These are phyloP conservation scores for Zoanthus sansibaricus DNA, from an alignment of 92 coral and sea anemone genomes.

Conservation along the genomic window DNA sequence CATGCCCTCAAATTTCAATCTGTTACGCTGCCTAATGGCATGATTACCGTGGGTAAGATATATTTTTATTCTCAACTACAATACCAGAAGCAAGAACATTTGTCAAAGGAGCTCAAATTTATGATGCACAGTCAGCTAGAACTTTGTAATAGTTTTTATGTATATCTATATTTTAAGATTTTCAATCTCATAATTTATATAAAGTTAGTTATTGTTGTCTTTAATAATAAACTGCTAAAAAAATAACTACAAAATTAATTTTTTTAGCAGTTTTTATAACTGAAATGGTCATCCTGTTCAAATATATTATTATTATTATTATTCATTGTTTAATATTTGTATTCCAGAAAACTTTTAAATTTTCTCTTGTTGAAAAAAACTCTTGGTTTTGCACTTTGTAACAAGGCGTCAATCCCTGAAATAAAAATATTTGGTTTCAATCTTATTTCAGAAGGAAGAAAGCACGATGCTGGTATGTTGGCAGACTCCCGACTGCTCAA, in stretches of 20 bases:
- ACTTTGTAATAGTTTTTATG: too few species aligned
- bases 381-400: not conserved
- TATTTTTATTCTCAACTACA: not conserved
- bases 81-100: not conserved
- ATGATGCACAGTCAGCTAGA: too few species aligned
- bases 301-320: too few species aligned
- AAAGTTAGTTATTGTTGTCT: too few species aligned
- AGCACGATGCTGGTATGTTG: not conserved
- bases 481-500: constrained; percentile 12
- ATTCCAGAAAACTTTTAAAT: constrained; percentile 1
- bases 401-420: constrained; percentile 4
- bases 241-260: not conserved
- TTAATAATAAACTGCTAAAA: not conserved
- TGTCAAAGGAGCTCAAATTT: too few species aligned
- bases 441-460: not conserved
- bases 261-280: not conserved
- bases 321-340: not conserved
- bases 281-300: not conserved
- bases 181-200: too few species aligned
- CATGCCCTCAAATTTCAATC: constrained; percentile 7
- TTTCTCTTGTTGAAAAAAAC: not conserved
- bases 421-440: constrained; percentile 7
- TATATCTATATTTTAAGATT: too few species aligned
- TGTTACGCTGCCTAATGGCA: constrained; percentile 9
- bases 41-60: not conserved